Evolutionary conservation across 2,888 invertebrate genomes (phyloP).

Genomic region (Eilema depressum): DNA sequence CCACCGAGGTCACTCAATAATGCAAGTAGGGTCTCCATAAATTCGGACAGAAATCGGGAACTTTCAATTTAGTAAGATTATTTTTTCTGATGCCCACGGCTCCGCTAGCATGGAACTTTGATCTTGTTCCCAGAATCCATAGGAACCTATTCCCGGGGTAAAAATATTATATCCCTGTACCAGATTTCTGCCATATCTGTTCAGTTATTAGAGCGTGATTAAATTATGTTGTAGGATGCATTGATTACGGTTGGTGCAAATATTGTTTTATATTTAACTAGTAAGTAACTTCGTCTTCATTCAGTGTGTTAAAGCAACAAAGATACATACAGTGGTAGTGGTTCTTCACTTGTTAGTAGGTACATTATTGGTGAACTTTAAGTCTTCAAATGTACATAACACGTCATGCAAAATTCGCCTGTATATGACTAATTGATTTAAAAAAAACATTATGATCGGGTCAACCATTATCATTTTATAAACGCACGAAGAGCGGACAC

Average conservation of each 20-base stretch:
- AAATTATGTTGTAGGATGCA: too few species aligned
- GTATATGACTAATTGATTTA: neutral
- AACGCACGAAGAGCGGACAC: neutral
- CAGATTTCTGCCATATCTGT: too few species aligned
- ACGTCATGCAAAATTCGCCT: neutral
- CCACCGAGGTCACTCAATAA: slow-evolving; percentile 57
- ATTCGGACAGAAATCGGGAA: slow-evolving; percentile 9
- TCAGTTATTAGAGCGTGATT: too few species aligned
- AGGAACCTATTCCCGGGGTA: too few species aligned
- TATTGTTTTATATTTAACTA: too few species aligned
- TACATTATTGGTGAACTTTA: neutral
- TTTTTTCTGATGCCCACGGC: too few species aligned
- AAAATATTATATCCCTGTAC: too few species aligned
- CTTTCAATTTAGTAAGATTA: neutral
- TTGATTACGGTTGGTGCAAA: too few species aligned
- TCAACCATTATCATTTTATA: neutral
- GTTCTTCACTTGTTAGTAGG: neutral
- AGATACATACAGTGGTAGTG: neutral
- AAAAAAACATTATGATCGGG: neutral
- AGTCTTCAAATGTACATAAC: neutral
- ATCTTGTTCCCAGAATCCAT: too few species aligned
- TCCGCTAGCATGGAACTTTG: too few species aligned
- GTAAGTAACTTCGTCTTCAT: too few species aligned
- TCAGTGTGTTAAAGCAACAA: too few species aligned
- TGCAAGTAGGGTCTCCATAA: slow-evolving; percentile 41